Percentiles rank a stretch among this genome's conserved stretches.
phyloP scores from a whole-genome alignment of 2,888 invertebrate genomes.

The Ashinkailepas kermadecensis region DNA sequence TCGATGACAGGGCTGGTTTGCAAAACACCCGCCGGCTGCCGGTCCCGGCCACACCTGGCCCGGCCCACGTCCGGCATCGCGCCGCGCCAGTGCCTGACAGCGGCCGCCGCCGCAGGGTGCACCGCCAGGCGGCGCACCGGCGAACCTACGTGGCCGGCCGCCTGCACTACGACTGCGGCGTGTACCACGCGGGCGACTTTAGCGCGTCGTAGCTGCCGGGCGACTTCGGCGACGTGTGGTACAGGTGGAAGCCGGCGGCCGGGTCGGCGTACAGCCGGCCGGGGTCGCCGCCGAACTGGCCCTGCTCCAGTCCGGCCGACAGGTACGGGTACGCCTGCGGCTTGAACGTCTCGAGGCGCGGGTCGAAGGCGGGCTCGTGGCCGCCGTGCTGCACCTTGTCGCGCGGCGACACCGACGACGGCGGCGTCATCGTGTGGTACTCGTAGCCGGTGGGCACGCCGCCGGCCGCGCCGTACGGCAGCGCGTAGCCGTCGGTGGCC shows the following conservation, averaged over 20 bases:
- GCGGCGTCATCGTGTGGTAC: conserved; percentile 86
- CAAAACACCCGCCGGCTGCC: no score
- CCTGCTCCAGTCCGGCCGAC: conserved; percentile 45
- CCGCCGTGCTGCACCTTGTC: conserved; percentile 51
- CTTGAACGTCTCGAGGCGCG: conserved; percentile 68
- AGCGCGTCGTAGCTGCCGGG: conserved; percentile 17
- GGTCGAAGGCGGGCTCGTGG: conserved; percentile 49
- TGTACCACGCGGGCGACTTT: not conserved
- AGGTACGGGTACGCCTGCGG: conserved; percentile 77
- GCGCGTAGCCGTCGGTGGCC: conserved; percentile 45
- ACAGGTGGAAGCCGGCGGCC: conserved; percentile 72
- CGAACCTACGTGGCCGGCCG: no score
- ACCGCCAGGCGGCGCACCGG: not conserved
- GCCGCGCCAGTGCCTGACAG: not conserved
- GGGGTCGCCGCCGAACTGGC: conserved; percentile 50
- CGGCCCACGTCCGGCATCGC: not conserved
- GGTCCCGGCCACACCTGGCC: no score
- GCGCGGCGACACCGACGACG: conserved; percentile 87
- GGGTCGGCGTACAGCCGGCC: conserved; percentile 72
- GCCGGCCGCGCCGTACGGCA: conserved; percentile 38
- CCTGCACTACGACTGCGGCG: conserved; percentile 8
- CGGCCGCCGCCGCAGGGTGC: not conserved
- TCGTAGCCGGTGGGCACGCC: conserved; percentile 37
- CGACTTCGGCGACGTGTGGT: conserved; percentile 53
- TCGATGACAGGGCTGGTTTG: no score